Base-by-base conservation (phyloP, 2,888 invertebrate species). In the Mesopsocus fuscifrons region DNA sequence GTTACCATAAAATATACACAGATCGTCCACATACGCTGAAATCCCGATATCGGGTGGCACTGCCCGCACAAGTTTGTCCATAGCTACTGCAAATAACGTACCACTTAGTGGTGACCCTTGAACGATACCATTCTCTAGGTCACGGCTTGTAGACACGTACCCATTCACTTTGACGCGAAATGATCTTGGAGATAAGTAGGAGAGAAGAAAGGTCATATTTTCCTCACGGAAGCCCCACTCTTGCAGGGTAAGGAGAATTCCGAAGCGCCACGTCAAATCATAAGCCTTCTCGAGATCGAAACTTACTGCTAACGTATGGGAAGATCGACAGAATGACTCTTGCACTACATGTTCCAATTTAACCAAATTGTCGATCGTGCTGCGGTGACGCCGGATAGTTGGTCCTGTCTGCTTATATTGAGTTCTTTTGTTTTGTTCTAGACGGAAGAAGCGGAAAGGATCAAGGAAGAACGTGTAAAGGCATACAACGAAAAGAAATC, bases 401-500 rank as follows among this genome's bases (percentile, higher is more conserved):
- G 30, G n/a, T n/a, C n/a, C 9, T 30, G 30, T n/a, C 17, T 21
- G 32, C 22, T 44, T 26, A 3, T 26, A 8, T 26, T 30, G 8
- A 26, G 13, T 13, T 43, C 31, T 30, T 22, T 42, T n/a, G 26
- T 45, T 3, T 41, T 46, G 41, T 41, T 46, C 1, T 32, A 72
- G 61, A 70, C 67, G 52, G 82, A 72, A 49, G 82, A 78, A 48
- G 77, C 78, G 44, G 75, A 69, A 47, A 80, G 71, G 64, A 62
- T 80, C 53, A 78, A 73, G 56, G 81, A 88, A 58, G 80, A 88
- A 60, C 72, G 92, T 44, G 64, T 95, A 44, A 80, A 82, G 48
- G 89, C 83, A 35, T 94, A 95, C 59, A 74, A 77, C 56, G 87
- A 78, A 2, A 94, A 89, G 62, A 95, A 95, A 66, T 69, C 87